Conservation (phyloP, 2,797 vertebrate genomes). For the Simalia tracyae region DNA sequence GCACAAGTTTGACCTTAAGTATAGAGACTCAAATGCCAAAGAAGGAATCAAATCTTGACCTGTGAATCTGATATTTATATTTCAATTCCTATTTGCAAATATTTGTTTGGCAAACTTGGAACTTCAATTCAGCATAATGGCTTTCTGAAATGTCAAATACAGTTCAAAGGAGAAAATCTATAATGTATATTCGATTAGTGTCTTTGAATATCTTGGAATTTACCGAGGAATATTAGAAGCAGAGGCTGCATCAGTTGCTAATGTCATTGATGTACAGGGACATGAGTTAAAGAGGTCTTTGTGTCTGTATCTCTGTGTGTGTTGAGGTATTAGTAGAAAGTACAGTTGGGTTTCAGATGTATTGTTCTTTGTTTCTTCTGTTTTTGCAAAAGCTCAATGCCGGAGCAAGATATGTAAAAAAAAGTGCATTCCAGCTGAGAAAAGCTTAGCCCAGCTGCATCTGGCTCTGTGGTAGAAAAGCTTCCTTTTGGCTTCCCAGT, state of each 20-base stretch:
- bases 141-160: constrained; percentile 17
- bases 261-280: background rate
- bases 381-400: background rate
- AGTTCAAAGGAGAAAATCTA: constrained; percentile 25
- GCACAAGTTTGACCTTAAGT: background rate
- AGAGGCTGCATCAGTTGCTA: background rate
- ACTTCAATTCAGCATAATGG: constrained; percentile 5
- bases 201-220: constrained; percentile 32
- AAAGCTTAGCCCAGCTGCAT: constrained; percentile 34
- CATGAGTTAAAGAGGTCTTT: background rate
- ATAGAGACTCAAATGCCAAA: background rate
- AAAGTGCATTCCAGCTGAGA: constrained; percentile 25
- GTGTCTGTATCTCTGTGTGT: background rate
- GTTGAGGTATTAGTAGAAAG: background rate
- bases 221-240: background rate
- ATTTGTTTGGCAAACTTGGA: constrained; percentile 11
- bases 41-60: background rate
- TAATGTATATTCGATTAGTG: background rate
- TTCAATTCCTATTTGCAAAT: constrained; percentile 20
- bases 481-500: constrained; percentile 18
- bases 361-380: background rate
- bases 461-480: constrained; percentile 10
- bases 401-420: constrained; percentile 19
- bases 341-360: background rate
- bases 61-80: constrained; percentile 1